These are phyloP conservation scores for Intellagama lesueurii DNA, from an alignment of 2,797 vertebrate genomes.

Conservation along the genomic window DNA sequence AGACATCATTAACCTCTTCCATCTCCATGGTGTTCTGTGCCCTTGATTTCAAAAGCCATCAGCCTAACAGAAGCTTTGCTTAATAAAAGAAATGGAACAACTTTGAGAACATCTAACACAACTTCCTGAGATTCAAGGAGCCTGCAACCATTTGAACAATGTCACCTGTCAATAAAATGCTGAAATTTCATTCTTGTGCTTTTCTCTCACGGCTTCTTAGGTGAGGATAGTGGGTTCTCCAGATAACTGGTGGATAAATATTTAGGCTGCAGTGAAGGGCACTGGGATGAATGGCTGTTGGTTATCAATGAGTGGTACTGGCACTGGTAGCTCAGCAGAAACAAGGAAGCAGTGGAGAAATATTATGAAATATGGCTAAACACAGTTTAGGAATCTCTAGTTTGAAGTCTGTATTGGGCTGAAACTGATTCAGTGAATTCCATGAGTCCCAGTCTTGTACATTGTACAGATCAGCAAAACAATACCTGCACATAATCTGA, in stretches of 20 bases:
- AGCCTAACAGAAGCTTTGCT: not conserved
- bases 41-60: conserved; percentile 3
- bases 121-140: conserved; percentile 26
- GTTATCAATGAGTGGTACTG: not conserved
- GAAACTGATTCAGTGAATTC: not conserved
- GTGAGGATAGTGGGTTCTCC: too few species aligned
- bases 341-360: not conserved
- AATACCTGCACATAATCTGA: not conserved
- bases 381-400: too few species aligned
- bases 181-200: conserved; percentile 7
- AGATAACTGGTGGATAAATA: not conserved
- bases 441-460: not conserved
- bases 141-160: conserved; percentile 1
- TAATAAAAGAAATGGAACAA: not conserved
- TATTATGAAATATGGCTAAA: too few species aligned
- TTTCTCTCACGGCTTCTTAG: not conserved
- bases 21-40: not conserved
- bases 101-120: not conserved
- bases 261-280: not conserved
- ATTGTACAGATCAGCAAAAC: not conserved
- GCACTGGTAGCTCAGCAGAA: not conserved
- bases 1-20: not conserved
- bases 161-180: conserved; percentile 28
- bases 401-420: not conserved
- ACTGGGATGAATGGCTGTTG: not conserved